Evolutionary conservation across 2,113 vertebrate species (phyloP).

Genomic region (Porphyrio hochstetteri): DNA sequence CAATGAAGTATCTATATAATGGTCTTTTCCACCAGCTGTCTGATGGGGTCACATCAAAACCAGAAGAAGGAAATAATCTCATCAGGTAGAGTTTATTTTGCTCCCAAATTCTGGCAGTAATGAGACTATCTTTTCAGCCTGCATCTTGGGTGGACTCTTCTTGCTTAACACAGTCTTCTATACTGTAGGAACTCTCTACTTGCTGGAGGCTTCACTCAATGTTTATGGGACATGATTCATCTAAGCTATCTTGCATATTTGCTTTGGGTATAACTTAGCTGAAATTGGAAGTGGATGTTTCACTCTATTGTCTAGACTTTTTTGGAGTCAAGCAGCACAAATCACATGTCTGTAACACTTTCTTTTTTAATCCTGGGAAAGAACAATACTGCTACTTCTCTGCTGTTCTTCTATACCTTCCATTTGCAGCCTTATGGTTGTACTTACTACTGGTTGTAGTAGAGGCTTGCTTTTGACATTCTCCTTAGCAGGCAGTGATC

Average conservation of each 20-base stretch:
- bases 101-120: neutral
- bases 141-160: neutral
- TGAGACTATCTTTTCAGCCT: neutral
- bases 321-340: neutral
- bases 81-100: constrained; percentile 78
- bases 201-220: neutral
- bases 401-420: neutral
- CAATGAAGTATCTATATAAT: neutral
- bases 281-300: neutral
- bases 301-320: fast-evolving
- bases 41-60: constrained; percentile 78
- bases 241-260: neutral
- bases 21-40: constrained; percentile 57
- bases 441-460: neutral
- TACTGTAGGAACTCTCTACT: neutral
- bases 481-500: neutral
- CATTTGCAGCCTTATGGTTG: neutral
- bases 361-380: neutral
- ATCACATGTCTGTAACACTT: neutral
- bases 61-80: constrained; percentile 82
- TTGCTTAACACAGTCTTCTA: neutral
- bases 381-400: neutral
- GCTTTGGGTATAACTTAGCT: neutral
- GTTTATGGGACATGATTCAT: neutral
- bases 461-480: neutral